Percentiles rank a stretch among this genome's conserved stretches.
These are phyloP conservation scores for Ptychadena robeensis DNA, from an alignment of 2,797 vertebrate species.

Conservation along the genomic window DNA sequence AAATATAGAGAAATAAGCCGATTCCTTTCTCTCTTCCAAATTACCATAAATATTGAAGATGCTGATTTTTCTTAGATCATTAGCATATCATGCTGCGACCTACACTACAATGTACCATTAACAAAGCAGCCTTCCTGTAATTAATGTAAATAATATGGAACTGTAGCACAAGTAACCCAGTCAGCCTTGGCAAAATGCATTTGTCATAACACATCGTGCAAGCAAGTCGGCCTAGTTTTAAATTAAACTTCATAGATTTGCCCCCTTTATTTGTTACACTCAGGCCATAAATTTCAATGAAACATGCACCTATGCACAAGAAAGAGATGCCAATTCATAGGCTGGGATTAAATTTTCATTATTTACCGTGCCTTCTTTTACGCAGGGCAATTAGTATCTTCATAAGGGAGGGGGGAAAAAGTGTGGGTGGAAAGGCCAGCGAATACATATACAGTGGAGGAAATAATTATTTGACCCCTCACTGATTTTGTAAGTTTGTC, in stretches of 20 bases:
- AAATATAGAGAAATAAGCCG: conserved; percentile 76
- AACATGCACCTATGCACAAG: conserved; percentile 84
- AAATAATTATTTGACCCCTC: too few species aligned
- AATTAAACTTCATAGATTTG: conserved; percentile 83
- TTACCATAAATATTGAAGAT: conserved; percentile 85
- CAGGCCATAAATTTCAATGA: conserved; percentile 84
- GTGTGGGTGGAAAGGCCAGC: conserved; percentile 44
- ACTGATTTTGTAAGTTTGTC: too few species aligned
- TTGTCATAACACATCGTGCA: conserved; percentile 86
- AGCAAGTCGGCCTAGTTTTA: conserved; percentile 78
- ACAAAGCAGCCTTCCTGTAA: conserved; percentile 85
- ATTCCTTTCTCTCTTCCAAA: conserved; percentile 76
- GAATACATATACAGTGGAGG: conserved; percentile 42
- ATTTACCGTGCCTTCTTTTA: conserved; percentile 87
- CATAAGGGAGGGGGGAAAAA: conserved; percentile 82
- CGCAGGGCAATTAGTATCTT: conserved; percentile 93
- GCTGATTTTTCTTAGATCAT: conserved; percentile 83
- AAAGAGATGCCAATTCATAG: conserved; percentile 80
- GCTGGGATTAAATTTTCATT: conserved; percentile 96
- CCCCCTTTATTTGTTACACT: conserved; percentile 75
- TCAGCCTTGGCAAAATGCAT: conserved; percentile 87
- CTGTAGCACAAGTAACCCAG: conserved; percentile 82
- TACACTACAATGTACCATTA: conserved; percentile 84
- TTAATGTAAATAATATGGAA: conserved; percentile 89
- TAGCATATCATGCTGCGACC: conserved; percentile 86